phyloP scores from a whole-genome alignment of 2,797 vertebrate species.

The Bryconaethiops microstoma region DNA sequence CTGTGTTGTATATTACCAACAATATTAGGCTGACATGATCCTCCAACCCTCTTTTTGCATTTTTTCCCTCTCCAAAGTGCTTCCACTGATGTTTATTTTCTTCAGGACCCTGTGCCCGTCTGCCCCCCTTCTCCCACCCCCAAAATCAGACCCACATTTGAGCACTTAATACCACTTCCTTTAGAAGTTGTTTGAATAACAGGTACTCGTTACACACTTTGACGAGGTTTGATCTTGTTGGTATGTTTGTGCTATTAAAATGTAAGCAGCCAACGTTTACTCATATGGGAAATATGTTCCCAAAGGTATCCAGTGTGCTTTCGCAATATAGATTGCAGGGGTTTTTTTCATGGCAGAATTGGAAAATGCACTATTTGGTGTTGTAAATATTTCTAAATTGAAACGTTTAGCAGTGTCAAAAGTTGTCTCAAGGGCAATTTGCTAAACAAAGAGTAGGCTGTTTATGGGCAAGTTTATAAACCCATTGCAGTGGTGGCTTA shows the following conservation, averaged over 20 bases:
- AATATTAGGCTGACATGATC: conserved; percentile 67
- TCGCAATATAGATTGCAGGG: not conserved
- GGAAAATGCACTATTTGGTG: not conserved
- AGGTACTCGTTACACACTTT: conserved; percentile 69
- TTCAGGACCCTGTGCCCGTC: conserved; percentile 39
- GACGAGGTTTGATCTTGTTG: conserved; percentile 66
- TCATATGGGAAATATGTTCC: conserved; percentile 4
- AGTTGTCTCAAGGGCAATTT: not conserved
- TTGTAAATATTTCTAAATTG: not conserved
- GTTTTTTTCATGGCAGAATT: not conserved
- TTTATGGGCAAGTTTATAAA: not conserved
- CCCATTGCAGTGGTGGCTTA: not conserved
- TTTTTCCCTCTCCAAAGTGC: conserved; percentile 63
- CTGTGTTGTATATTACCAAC: conserved; percentile 61
- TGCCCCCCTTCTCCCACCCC: conserved; percentile 53
- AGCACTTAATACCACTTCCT: conserved; percentile 68
- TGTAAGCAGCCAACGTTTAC: conserved; percentile 61
- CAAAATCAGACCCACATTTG: conserved; percentile 69
- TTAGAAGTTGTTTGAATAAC: conserved; percentile 70
- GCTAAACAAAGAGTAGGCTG: not conserved
- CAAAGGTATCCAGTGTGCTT: conserved; percentile 1
- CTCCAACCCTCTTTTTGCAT: conserved; percentile 59
- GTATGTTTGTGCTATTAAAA: conserved; percentile 66
- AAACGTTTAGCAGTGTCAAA: not conserved
- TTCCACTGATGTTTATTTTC: conserved; percentile 75